Evolutionary conservation across 1,140 invertebrate species (phyloP).

Genomic region (Zaprionus nigranus): DNA sequence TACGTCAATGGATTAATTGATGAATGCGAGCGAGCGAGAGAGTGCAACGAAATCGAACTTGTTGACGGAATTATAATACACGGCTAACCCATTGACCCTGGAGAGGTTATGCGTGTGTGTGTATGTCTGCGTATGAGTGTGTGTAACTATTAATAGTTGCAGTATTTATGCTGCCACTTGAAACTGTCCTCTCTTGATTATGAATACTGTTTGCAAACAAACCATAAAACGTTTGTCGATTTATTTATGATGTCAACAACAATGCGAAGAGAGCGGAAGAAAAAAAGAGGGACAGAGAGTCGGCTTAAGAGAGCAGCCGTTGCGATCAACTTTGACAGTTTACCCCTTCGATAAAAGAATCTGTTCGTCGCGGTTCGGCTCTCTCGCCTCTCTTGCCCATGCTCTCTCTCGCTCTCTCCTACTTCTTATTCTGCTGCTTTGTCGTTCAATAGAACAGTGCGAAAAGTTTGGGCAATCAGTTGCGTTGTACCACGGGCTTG

Average conservation of each 20-base stretch:
- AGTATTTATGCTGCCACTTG: conserved; percentile 15
- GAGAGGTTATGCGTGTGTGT: background rate
- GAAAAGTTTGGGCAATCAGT: conserved; percentile 32
- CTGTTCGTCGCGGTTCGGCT: background rate
- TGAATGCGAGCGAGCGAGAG: conserved; percentile 36
- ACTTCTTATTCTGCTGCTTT: background rate
- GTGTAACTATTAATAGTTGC: background rate
- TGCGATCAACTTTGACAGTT: conserved; percentile 21
- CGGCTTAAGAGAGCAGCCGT: conserved; percentile 18
- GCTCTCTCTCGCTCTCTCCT: conserved; percentile 1
- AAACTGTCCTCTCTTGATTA: conserved; percentile 5
- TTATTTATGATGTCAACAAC: conserved; percentile 48
- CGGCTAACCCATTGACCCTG: conserved; percentile 33
- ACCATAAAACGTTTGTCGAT: conserved; percentile 28
- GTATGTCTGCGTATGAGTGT: background rate
- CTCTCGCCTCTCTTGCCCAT: conserved; percentile 10
- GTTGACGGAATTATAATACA: conserved; percentile 47
- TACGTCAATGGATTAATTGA: conserved; percentile 72
- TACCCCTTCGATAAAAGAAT: conserved; percentile 20
- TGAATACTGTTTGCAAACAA: conserved; percentile 52
- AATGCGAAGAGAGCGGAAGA: background rate
- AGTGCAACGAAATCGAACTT: conserved; percentile 48
- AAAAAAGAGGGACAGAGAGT: conserved; percentile 24
- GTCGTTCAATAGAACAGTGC: conserved; percentile 16
- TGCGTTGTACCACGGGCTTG: conserved; percentile 25